These are phyloP conservation scores for Suillia variegata DNA, from an alignment of 2,888 invertebrate genomes.

Conservation along the genomic window DNA sequence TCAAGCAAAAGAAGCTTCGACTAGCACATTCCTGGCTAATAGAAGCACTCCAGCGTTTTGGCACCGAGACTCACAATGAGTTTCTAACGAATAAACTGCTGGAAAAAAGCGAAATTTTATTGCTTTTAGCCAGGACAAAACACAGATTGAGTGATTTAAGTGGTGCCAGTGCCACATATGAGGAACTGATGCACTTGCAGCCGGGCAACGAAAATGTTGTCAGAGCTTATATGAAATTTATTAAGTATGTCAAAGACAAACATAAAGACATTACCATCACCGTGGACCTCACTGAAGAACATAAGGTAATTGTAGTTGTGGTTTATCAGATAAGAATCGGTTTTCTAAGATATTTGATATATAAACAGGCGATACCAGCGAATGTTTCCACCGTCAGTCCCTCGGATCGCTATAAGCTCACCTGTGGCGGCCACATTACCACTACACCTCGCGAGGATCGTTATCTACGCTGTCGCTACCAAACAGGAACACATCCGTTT, in stretches of 20 bases:
- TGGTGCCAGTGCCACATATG: conserved; percentile 37
- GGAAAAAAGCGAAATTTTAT: conserved; percentile 32
- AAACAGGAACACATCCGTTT: conserved; percentile 55
- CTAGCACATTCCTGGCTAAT: conserved; percentile 87
- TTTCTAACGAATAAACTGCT: not conserved
- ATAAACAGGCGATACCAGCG: too few species aligned
- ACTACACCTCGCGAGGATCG: conserved; percentile 57
- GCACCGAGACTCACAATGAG: conserved; percentile 8
- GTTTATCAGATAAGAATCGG: too few species aligned
- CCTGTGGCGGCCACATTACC: conserved; percentile 64
- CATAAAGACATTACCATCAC: not conserved
- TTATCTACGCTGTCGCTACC: conserved; percentile 54
- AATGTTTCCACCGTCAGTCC: too few species aligned
- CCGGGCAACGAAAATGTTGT: conserved; percentile 61
- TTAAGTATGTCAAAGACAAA: conserved; percentile 7
- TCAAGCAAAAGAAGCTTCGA: conserved; percentile 83
- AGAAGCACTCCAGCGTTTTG: conserved; percentile 60
- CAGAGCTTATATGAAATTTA: conserved; percentile 26
- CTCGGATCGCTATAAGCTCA: conserved; percentile 38
- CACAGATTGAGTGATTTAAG: conserved; percentile 35
- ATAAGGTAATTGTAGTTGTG: too few species aligned
- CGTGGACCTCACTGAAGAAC: conserved; percentile 33
- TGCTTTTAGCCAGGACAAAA: conserved; percentile 35
- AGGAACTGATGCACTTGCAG: conserved; percentile 27
- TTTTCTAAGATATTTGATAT: too few species aligned